Evolutionary conservation across 2,797 vertebrate genomes (phyloP), one percentile per base, ranked within the genome.

Genomic region (Heterohyrax brucei): DNA sequence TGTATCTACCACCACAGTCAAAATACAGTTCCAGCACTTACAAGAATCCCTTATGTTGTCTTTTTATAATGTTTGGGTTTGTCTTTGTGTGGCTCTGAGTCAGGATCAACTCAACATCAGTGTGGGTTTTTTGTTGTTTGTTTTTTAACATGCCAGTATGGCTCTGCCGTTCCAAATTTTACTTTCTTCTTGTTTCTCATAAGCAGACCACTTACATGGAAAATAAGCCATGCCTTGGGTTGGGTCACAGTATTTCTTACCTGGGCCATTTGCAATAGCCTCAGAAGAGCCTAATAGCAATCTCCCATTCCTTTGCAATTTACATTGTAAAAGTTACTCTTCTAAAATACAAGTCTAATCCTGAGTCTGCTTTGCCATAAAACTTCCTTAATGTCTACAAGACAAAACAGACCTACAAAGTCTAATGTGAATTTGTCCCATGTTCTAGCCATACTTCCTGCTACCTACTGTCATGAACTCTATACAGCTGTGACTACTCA

Each of bases 341-440:
- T 90, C 26, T 87, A 76, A 72, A 91, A 91, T 86, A 64, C 39
- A 82, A 81, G 8, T 61, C 39, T n/a, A 82, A 77, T 86, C 78
- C 39, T 39, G 82, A 70, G 9, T 39, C 12, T 80, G 30, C 88
- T 91, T 81, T 66, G 39, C 53, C 53, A 59, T 81, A 61, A 81
- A 75, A 76, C 12, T 9, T 39, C 48, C 80, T 87, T 59, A n/a
- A 91, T 75, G 30, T 87, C 77, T 85, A 39, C 59, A n/a, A 39
- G 68, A 81, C 83, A 87, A 90, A 87, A 61, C 59, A 87, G 12
- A 4, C 50, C 61, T 39, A 30, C 61, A 76, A 81, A 91, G 22
- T n/a, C 56, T 26, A 61, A 14, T 61, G 39, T 7, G 30, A 76
- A 77, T 39, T 28, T 48, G 66, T 76, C 19, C 62, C 39, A 19